These are phyloP conservation scores for Drosophila barbarae DNA, from an alignment of 2,888 invertebrate genomes.

Conservation along the genomic window DNA sequence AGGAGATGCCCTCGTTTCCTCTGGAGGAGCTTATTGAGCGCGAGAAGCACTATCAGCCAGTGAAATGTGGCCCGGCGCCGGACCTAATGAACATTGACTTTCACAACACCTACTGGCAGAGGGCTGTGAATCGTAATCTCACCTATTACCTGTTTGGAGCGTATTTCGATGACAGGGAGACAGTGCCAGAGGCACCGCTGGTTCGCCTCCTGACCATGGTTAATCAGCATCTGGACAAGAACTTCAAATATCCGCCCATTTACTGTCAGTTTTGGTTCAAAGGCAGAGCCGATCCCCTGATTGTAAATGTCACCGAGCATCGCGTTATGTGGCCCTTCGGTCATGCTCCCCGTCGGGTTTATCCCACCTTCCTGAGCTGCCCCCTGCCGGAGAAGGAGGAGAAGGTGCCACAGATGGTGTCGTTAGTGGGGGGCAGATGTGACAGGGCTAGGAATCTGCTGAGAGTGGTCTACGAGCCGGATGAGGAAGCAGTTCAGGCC, in stretches of 20 bases:
- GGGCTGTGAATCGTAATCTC: constrained; percentile 86
- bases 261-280: constrained; percentile 94
- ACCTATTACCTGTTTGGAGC: constrained; percentile 93
- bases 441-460: constrained; percentile 90
- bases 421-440: constrained; percentile 89
- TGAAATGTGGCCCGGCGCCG: constrained; percentile 79
- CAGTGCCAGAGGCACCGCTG: constrained; percentile 88
- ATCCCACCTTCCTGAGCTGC: constrained; percentile 92
- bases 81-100: constrained; percentile 91
- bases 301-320: constrained; percentile 89
- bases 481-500: background rate
- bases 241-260: constrained; percentile 78
- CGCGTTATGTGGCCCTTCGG: constrained; percentile 97
- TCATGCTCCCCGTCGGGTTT: constrained; percentile 89
- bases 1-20: constrained; percentile 59
- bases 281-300: constrained; percentile 86
- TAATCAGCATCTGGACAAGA: constrained; percentile 86
- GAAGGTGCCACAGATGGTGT: constrained; percentile 82
- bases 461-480: constrained; percentile 87
- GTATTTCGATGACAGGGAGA: constrained; percentile 88
- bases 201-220: constrained; percentile 92
- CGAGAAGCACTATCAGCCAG: background rate
- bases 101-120: constrained; percentile 96
- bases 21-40: constrained; percentile 42
- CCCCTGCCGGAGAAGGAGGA: constrained; percentile 83